These are phyloP conservation scores for Notocelia uddmanniana DNA, from an alignment of 2,888 invertebrate species.

Conservation along the genomic window DNA sequence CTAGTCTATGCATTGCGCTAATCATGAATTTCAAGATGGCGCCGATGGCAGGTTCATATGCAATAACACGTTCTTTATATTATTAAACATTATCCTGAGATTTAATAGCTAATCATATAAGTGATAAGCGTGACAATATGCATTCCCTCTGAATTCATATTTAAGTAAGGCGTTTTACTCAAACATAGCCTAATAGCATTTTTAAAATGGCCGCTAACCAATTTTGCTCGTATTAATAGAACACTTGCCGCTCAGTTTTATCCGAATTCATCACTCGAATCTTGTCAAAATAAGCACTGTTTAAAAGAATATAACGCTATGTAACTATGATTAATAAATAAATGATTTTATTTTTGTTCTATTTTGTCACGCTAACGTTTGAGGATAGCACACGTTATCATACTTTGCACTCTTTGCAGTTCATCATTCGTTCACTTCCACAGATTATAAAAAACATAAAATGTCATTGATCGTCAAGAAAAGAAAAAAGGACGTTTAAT, in stretches of 20 bases:
- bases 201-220: slow-evolving; percentile 40
- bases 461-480: not conserved
- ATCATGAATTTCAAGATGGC: slow-evolving; percentile 26
- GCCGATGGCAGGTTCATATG: slow-evolving; percentile 28
- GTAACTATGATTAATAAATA: not conserved
- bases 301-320: not conserved
- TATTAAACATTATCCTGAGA: not conserved
- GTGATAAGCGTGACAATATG: not conserved
- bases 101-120: not conserved
- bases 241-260: slow-evolving; percentile 9
- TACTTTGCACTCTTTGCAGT: not conserved
- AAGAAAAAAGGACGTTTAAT: no score
- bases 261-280: slow-evolving; percentile 27
- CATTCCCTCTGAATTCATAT: slow-evolving; percentile 8
- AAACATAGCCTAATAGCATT: slow-evolving; percentile 18
- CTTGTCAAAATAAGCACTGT: slow-evolving; percentile 14
- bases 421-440: slow-evolving; percentile 31
- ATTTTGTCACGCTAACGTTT: slow-evolving; percentile 16
- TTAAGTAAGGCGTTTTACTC: not conserved
- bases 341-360: slow-evolving; percentile 10
- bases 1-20: slow-evolving; percentile 3
- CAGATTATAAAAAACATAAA: slow-evolving; percentile 9
- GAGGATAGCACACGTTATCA: slow-evolving; percentile 17
- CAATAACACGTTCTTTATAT: not conserved
- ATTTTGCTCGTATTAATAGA: slow-evolving; percentile 6